A percentile compares a stretch with the other conserved stretches of the same genome.
phyloP scores from a whole-genome alignment of 2,113 vertebrate genomes.

The Benitochromis conjunctus region DNA sequence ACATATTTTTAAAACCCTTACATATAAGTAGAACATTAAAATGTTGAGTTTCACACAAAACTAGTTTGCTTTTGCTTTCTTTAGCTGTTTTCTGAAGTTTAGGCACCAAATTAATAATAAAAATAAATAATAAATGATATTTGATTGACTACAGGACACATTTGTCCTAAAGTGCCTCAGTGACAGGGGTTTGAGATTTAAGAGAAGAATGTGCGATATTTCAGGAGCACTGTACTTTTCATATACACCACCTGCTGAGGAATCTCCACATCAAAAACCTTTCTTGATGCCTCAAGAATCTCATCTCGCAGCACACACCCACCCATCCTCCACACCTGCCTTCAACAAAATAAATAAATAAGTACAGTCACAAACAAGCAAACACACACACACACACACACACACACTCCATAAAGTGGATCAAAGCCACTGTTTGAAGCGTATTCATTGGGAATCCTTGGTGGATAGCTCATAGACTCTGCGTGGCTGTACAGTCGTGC shows the following conservation, averaged over 20 bases:
- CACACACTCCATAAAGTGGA: constrained; percentile 17
- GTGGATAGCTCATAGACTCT: not conserved
- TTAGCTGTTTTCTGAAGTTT: not conserved
- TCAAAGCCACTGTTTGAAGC: constrained; percentile 52
- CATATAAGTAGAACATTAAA: not conserved
- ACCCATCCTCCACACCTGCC: not conserved
- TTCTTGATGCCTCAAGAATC: constrained; percentile 29
- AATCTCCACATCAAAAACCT: constrained; percentile 68
- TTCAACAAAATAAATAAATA: not conserved
- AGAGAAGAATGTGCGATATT: constrained; percentile 42
- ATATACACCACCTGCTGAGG: constrained; percentile 37
- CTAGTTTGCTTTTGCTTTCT: not conserved
- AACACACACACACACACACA: not conserved
- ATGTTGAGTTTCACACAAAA: not conserved
- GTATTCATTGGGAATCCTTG: constrained; percentile 13
- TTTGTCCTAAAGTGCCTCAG: not conserved
- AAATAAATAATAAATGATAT: not conserved
- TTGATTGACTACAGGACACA: not conserved
- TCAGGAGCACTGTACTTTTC: constrained; percentile 44
- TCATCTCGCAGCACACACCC: not conserved
- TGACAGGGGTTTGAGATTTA: constrained; percentile 1
- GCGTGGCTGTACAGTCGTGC: not conserved
- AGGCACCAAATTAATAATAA: not conserved
- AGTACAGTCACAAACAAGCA: not conserved
- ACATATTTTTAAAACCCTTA: not conserved